phyloP scores from a whole-genome alignment of 2,888 invertebrate genomes.

The Sinelater perroti region DNA sequence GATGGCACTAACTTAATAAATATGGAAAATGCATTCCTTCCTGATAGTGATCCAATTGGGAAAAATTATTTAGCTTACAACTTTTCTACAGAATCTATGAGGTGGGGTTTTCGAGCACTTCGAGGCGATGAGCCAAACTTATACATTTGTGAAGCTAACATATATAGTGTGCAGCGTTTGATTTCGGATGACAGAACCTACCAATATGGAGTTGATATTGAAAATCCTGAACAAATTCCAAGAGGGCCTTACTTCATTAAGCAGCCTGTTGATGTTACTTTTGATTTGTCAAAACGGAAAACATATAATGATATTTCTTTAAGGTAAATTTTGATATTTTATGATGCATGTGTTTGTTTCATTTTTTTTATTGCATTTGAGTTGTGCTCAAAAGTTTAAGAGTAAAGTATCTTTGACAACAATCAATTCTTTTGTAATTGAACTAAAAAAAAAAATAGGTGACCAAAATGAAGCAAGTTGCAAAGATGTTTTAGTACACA shows the following conservation, averaged over 20 bases:
- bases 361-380: constrained; percentile 35
- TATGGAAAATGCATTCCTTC: constrained; percentile 84
- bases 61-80: constrained; percentile 83
- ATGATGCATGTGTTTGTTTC: too few relatives aligned
- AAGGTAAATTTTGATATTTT: constrained; percentile 57
- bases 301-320: constrained; percentile 78
- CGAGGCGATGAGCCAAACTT: constrained; percentile 78
- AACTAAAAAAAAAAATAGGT: too few relatives aligned
- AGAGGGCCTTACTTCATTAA: constrained; percentile 88
- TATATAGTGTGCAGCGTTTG: constrained; percentile 75
- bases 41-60: constrained; percentile 67
- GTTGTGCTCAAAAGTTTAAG: too few relatives aligned
- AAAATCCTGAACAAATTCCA: constrained; percentile 82
- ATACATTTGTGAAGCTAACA: constrained; percentile 89
- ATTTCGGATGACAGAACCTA: constrained; percentile 80
- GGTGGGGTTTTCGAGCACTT: constrained; percentile 87
- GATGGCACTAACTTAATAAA: constrained; percentile 82
- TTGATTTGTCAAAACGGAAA: constrained; percentile 78
- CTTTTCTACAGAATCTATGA: constrained; percentile 74
- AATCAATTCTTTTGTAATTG: too few relatives aligned
- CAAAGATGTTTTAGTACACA: too few relatives aligned
- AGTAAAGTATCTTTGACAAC: too few relatives aligned
- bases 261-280: constrained; percentile 84
- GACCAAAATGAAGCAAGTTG: too few relatives aligned
- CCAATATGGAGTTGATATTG: constrained; percentile 85